Evolutionary conservation across 2,888 invertebrate genomes (phyloP).

Genomic region (Zhuqinia jingwanae): DNA sequence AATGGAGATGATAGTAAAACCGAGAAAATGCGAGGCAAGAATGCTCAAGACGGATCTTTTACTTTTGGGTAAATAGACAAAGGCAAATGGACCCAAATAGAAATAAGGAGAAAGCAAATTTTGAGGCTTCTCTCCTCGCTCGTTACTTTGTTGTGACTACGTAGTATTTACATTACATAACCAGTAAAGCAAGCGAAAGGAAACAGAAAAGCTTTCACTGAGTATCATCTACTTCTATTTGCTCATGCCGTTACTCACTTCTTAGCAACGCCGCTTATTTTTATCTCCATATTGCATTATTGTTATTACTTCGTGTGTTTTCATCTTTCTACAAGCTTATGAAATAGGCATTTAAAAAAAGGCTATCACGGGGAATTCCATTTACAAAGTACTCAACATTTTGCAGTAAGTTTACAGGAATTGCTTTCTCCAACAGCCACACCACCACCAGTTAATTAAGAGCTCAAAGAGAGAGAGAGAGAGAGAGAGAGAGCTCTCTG

Average conservation of each 20-base stretch:
- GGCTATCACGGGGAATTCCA: too few relatives aligned
- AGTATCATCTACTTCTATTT: not conserved
- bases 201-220: not conserved
- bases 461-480: not conserved
- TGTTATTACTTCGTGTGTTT: too few relatives aligned
- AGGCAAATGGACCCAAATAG: not conserved
- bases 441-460: not conserved
- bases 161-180: not conserved
- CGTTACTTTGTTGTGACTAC: not conserved
- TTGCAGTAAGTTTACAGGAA: slow-evolving; percentile 39
- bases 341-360: not conserved
- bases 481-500: too few relatives aligned
- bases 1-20: not conserved
- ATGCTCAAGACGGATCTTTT: not conserved
- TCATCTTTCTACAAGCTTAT: too few relatives aligned
- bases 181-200: too few relatives aligned
- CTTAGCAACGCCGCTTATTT: not conserved
- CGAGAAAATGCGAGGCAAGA: slow-evolving; percentile 43
- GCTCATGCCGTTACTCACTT: too few relatives aligned
- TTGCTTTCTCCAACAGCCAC: slow-evolving; percentile 4
- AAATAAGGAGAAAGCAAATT: not conserved
- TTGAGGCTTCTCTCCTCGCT: not conserved
- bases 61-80: slow-evolving; percentile 18
- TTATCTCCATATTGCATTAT: not conserved
- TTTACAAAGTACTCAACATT: not conserved